phyloP scores from a whole-genome alignment of 1,140 invertebrate species.

The Plodia interpunctella region DNA sequence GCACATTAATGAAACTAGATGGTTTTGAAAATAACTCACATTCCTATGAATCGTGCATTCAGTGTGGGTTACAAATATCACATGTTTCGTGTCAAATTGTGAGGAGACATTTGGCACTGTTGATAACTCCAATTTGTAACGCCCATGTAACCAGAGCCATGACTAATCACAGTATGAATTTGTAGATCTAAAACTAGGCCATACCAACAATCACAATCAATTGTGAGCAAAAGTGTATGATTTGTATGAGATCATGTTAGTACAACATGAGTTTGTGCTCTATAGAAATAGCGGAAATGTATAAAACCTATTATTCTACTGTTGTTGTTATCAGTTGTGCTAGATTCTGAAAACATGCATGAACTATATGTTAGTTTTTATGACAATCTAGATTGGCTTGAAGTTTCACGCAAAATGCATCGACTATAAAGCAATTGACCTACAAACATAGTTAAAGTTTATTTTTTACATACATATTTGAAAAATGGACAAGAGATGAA shows the following conservation, averaged over 20 bases:
- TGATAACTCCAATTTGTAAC: conserved; percentile 28
- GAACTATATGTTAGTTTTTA: neutral
- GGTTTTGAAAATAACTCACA: too few species aligned
- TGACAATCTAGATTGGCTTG: neutral
- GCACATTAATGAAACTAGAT: too few species aligned
- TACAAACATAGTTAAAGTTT: too few species aligned
- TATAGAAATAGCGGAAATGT: neutral
- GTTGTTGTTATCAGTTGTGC: neutral
- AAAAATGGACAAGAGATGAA: too few species aligned
- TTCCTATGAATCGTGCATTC: too few species aligned
- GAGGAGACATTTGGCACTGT: conserved; percentile 17
- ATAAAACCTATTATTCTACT: conserved; percentile 1
- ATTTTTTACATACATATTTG: too few species aligned
- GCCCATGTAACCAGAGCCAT: conserved; percentile 26
- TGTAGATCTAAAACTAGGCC: conserved; percentile 25
- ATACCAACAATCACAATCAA: conserved; percentile 37
- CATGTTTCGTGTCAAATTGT: neutral
- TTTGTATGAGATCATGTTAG: conserved; percentile 25
- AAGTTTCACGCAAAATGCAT: neutral
- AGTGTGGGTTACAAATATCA: too few species aligned
- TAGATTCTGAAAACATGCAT: conserved; percentile 2
- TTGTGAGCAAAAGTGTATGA: conserved; percentile 26
- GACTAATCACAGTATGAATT: conserved; percentile 35
- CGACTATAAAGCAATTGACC: too few species aligned
- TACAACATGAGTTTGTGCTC: neutral